Conservation (phyloP, 1,140 invertebrate genomes). For the Portunus trituberculatus region DNA sequence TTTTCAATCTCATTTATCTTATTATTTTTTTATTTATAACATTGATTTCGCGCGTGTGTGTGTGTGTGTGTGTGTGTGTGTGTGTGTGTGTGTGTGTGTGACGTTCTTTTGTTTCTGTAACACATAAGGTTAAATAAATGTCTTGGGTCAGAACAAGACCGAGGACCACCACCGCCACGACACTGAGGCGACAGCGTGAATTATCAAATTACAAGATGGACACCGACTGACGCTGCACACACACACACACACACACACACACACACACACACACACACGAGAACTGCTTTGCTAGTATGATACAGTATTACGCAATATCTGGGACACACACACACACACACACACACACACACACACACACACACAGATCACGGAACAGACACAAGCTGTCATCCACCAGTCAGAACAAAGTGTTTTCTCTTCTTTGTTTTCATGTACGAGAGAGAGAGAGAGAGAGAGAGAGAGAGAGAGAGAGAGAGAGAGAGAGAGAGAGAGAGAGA, state of each 20-base stretch:
- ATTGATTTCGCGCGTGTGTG: too few relatives aligned
- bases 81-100: too few relatives aligned
- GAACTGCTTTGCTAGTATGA: neutral
- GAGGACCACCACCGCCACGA: neutral
- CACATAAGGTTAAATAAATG: too few relatives aligned
- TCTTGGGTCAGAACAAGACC: too few relatives aligned
- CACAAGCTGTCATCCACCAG: neutral
- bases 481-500: neutral
- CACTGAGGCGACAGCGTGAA: neutral
- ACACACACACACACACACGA: neutral
- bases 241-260: constrained; percentile 20
- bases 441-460: neutral
- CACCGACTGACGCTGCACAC: neutral
- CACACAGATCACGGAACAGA: neutral
- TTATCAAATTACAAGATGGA: neutral
- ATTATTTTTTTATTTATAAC: too few relatives aligned
- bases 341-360: constrained; percentile 13
- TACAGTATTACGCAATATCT: neutral
- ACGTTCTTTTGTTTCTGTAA: too few relatives aligned
- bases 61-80: too few relatives aligned
- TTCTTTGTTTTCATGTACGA: neutral
- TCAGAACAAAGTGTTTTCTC: neutral
- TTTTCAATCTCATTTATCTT: too few relatives aligned
- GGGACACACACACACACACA: neutral
- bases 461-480: neutral